Evolutionary conservation across 2,113 vertebrate genomes (phyloP), one percentile per base, ranked within the genome.

Genomic region (Seriola aureovittata): DNA sequence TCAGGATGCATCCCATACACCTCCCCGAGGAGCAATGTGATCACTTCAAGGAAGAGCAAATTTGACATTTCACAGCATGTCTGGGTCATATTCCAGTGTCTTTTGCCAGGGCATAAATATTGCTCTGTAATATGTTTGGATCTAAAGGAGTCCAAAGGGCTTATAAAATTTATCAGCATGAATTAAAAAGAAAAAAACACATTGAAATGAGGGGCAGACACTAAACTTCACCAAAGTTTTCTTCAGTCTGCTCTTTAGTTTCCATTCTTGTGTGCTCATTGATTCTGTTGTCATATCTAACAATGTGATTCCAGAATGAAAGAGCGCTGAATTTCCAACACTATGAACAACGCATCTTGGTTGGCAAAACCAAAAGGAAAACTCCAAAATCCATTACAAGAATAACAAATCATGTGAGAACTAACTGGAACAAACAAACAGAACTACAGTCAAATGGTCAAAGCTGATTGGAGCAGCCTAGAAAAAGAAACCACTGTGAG

Each of bases 331-430:
- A 75, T 84, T 72, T 71, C 34, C 81, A 67, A 62, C 38, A 50
- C 32, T 60, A 50, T 48, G 44, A 72, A 42, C 6, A 17, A 67
- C 46, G 36, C 44, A 66, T 69, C 38, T 71, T 60, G 17, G 11
- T 67, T 73, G 79, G 67, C 57, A 74, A 25, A 11, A 34, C 11
- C 0, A 0, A 76, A 50, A 67, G 55, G 79, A 82, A 89, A 85
- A 71, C 14, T 48, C 57, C 23, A 21, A 23, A 75, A 80, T 58
- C 13, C 36, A 54, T 63, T 16, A 44, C 29, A 70, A 80, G 57
- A 73, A 64, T 40, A 52, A 55, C 42, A 78, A 83, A 81, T 82
- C 60, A 65, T 72, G 66, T 84, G 57, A 76, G 19, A 79, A 34
- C 17, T n/a, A 70, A 65, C 42, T 71, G 60, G 58, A 78, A 71